Evolutionary conservation across 1,140 invertebrate genomes (phyloP).

Genomic region (Pseudachorutes palmiensis): DNA sequence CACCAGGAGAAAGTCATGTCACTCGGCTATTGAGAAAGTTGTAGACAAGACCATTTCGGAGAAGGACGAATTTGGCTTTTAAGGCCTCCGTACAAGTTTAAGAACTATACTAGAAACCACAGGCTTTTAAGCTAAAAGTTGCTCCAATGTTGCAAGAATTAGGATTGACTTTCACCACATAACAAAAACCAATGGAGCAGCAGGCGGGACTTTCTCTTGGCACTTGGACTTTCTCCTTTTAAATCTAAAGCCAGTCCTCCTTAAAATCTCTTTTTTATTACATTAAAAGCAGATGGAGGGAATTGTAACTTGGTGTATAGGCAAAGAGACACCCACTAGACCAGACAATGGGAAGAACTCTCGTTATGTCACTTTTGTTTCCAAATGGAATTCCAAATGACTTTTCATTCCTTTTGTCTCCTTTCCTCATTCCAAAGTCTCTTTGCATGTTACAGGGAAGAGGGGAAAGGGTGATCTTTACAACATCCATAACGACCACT

Average conservation of each 20-base stretch:
- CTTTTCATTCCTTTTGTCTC: constrained; percentile 14
- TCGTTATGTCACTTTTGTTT: neutral
- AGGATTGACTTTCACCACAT: neutral
- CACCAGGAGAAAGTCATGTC: no score
- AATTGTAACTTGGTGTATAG: neutral
- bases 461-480: neutral
- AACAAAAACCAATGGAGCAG: no score
- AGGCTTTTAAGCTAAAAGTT: no score
- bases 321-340: neutral
- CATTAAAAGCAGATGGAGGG: neutral
- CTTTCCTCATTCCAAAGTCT: neutral
- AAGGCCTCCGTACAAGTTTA: no score
- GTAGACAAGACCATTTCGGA: no score
- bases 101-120: no score
- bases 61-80: no score
- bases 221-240: neutral
- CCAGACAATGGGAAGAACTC: neutral
- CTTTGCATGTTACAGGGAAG: neutral
- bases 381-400: constrained; percentile 23
- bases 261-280: no score
- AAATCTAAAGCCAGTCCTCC: no score
- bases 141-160: no score
- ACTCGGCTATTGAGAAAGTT: no score
- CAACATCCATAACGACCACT: neutral
- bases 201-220: neutral